Percentiles rank a stretch among this genome's conserved stretches.
Evolutionary conservation across 1,140 invertebrate species (phyloP).

Genomic region (Trachymyrmex septentrionalis): DNA sequence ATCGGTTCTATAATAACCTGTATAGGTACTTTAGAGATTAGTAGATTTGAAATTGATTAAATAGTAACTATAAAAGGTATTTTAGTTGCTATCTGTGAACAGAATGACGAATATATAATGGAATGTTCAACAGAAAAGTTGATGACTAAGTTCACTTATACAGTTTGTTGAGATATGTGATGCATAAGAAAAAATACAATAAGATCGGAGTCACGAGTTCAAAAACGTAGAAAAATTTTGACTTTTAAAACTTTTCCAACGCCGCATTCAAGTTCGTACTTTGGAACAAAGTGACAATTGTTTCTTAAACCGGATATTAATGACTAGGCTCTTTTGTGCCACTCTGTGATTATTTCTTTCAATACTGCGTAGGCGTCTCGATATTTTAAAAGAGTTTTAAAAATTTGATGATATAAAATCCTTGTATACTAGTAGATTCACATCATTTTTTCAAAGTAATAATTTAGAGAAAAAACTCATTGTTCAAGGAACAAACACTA

Average conservation of each 20-base stretch:
- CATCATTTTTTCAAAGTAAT: background rate
- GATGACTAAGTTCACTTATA: background rate
- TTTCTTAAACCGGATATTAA: slow-evolving; percentile 23
- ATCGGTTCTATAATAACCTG: background rate
- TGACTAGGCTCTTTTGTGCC: slow-evolving; percentile 20
- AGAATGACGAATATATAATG: slow-evolving; percentile 19
- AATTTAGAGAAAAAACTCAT: background rate
- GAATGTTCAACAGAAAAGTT: slow-evolving; percentile 21
- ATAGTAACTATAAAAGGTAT: background rate
- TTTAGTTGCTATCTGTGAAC: background rate
- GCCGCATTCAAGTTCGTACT: background rate
- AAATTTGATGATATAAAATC: background rate
- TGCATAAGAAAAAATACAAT: background rate
- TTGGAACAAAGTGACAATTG: background rate
- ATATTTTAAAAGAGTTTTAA: background rate
- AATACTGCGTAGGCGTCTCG: background rate
- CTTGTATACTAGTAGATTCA: background rate
- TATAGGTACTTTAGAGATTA: no score
- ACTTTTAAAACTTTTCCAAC: background rate
- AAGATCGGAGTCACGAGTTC: background rate
- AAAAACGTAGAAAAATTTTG: background rate
- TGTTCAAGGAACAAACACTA: no score
- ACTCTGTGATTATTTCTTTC: slow-evolving; percentile 5
- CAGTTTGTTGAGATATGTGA: background rate
- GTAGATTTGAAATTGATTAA: no score